Conservation (phyloP, 2,113 vertebrate species). For the Mandrillus leucophaeus region DNA sequence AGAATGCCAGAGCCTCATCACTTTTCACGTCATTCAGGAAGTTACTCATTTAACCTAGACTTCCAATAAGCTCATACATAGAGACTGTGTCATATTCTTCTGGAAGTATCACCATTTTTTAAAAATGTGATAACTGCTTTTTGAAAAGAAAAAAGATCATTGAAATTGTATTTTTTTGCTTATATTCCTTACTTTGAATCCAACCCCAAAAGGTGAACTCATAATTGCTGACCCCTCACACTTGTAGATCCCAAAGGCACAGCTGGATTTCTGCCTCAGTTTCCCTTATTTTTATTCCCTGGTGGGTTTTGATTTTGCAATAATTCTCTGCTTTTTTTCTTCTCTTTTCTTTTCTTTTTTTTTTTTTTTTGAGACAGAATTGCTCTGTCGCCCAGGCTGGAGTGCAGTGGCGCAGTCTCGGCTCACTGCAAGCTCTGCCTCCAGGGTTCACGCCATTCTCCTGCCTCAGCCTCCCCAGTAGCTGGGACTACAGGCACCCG, state of each 20-base stretch:
- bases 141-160: background rate
- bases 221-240: background rate
- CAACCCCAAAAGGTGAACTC: background rate
- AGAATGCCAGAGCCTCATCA: conserved; percentile 44
- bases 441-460: no score
- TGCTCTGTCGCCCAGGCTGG: no score
- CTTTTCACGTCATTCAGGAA: conserved; percentile 64
- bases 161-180: background rate
- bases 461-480: no score
- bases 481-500: no score
- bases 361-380: no score
- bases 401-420: fast-evolving
- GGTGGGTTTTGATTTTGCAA: background rate
- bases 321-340: background rate
- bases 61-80: conserved; percentile 43
- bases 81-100: background rate
- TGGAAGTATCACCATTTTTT: background rate
- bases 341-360: no score
- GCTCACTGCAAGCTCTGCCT: no score
- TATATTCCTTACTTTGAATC: background rate
- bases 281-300: background rate
- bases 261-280: conserved; percentile 24
- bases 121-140: conserved; percentile 27
- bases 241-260: background rate
- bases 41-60: conserved; percentile 49